A percentile compares a stretch with the other conserved stretches of the same genome.
These are phyloP conservation scores for Oxystoma pomonae DNA, from an alignment of 2,888 invertebrate genomes.

Conservation along the genomic window DNA sequence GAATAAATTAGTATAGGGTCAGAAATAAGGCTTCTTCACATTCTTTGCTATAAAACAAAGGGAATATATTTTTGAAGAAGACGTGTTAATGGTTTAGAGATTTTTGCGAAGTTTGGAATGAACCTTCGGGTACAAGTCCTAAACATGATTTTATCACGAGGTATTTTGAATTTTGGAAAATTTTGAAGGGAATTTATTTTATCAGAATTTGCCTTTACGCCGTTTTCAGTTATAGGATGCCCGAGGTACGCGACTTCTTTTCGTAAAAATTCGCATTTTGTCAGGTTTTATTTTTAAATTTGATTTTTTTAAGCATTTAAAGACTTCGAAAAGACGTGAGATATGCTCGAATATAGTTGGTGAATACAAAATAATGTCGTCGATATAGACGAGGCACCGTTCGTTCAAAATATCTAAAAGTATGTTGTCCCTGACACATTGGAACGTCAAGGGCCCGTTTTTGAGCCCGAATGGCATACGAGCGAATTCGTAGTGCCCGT, in stretches of 20 bases:
- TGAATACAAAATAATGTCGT: slow-evolving; percentile 18
- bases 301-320: slow-evolving; percentile 12
- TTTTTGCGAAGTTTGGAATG: slow-evolving; percentile 8
- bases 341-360: slow-evolving; percentile 16
- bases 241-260: slow-evolving; percentile 16
- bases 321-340: slow-evolving; percentile 14
- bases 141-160: slow-evolving; percentile 14
- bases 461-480: slow-evolving; percentile 21
- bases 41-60: too few species aligned
- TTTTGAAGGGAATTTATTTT: slow-evolving; percentile 9
- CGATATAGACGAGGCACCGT: slow-evolving; percentile 16
- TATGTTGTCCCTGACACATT: slow-evolving; percentile 17
- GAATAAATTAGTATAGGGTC: too few species aligned
- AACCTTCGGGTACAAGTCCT: slow-evolving; percentile 11
- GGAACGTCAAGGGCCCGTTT: slow-evolving; percentile 18
- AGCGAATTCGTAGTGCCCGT: too few species aligned
- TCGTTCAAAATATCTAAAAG: slow-evolving; percentile 14
- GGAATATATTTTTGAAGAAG: too few species aligned
- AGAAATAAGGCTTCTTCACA: too few species aligned
- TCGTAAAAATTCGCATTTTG: slow-evolving; percentile 13
- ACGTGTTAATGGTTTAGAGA: too few species aligned
- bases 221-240: slow-evolving; percentile 14
- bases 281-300: slow-evolving; percentile 20
- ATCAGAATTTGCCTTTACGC: slow-evolving; percentile 11
- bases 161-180: slow-evolving; percentile 7